Conservation (phyloP, 35 echinoderm and acorn worm species). For the Lytechinus variegatus region DNA sequence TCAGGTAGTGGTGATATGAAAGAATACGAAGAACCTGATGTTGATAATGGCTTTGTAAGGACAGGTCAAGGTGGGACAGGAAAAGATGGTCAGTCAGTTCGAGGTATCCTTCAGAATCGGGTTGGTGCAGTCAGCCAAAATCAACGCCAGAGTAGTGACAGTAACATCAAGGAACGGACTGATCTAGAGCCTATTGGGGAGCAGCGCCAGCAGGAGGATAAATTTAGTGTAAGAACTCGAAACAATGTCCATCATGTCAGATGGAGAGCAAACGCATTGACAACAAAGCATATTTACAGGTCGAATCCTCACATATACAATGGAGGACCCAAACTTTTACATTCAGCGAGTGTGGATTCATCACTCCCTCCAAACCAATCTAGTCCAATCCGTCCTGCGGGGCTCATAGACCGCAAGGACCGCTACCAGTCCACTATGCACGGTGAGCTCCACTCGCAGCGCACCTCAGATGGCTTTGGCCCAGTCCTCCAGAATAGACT, state of each 20-base stretch:
- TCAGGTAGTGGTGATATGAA: neutral
- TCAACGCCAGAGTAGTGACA: neutral
- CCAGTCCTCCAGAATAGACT: slow-evolving; percentile 22
- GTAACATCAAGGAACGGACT: neutral
- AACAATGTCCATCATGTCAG: neutral
- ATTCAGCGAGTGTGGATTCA: slow-evolving; percentile 43
- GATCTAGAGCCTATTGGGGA: slow-evolving; percentile 41
- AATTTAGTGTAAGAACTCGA: slow-evolving; percentile 42
- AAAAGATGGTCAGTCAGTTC: neutral
- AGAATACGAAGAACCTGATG: neutral
- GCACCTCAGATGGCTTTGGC: slow-evolving; percentile 3
- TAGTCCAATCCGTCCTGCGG: slow-evolving; percentile 40
- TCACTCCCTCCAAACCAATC: neutral
- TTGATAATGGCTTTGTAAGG: slow-evolving; percentile 29
- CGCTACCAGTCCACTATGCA: slow-evolving; percentile 36
- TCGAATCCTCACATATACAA: neutral
- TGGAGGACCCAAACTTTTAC: slow-evolving; percentile 21
- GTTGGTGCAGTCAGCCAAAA: neutral
- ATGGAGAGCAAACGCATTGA: neutral
- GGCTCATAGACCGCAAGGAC: slow-evolving; percentile 40
- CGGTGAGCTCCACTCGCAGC: slow-evolving; percentile 30
- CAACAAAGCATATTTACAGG: neutral
- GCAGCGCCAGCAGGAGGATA: slow-evolving; percentile 24
- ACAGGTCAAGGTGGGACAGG: slow-evolving; percentile 23
- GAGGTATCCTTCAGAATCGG: neutral